These are phyloP conservation scores for Thalpophila matura DNA, from an alignment of 2,888 invertebrate species.

Conservation along the genomic window DNA sequence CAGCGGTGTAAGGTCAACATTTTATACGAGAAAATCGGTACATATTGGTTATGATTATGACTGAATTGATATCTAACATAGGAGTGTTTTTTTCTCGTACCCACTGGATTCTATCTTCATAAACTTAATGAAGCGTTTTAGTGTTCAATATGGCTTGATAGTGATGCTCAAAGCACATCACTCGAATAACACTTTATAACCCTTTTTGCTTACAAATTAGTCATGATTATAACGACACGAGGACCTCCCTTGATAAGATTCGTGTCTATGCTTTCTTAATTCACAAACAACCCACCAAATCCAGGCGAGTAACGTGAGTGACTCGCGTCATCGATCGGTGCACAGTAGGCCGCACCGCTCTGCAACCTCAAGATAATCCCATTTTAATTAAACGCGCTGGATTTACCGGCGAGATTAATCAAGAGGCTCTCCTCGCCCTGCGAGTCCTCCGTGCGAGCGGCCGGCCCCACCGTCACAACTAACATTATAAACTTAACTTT, in stretches of 20 bases:
- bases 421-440: constrained; percentile 68
- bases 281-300: not conserved
- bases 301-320: constrained; percentile 7
- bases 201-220: too few species aligned
- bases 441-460: constrained; percentile 19
- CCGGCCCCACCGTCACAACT: not conserved
- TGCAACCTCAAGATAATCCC: constrained; percentile 81
- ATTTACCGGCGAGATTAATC: constrained; percentile 80
- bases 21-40: not conserved
- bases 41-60: too few species aligned
- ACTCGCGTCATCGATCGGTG: constrained; percentile 45
- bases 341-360: constrained; percentile 60
- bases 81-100: too few species aligned
- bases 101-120: too few species aligned
- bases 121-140: too few species aligned
- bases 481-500: constrained; percentile 23
- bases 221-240: too few species aligned
- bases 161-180: too few species aligned
- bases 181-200: too few species aligned
- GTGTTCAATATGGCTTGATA: too few species aligned
- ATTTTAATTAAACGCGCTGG: constrained; percentile 84
- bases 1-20: too few species aligned
- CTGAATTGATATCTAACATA: too few species aligned
- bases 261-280: not conserved
- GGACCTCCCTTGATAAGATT: not conserved